A percentile compares a stretch with the other conserved stretches of the same genome.
phyloP scores from a whole-genome alignment of 2,113 vertebrate species.

The Naja naja region DNA sequence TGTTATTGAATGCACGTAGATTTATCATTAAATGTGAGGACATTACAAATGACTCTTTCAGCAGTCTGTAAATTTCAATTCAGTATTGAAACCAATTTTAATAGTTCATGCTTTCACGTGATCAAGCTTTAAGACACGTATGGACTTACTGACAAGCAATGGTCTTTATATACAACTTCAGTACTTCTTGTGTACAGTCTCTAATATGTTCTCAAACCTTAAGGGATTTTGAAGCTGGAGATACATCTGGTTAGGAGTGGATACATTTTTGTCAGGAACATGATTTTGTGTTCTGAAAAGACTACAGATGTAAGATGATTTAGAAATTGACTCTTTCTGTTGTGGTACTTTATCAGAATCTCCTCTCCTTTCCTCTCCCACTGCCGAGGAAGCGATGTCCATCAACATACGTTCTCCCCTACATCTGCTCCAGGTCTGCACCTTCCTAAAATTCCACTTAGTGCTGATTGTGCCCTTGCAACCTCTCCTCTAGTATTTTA shows the following conservation, averaged over 20 bases:
- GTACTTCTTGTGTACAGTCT: not conserved
- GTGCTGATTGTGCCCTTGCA: constrained; percentile 79
- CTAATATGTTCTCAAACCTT: constrained; percentile 8
- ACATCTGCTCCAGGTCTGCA: constrained; percentile 75
- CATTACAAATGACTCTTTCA: constrained; percentile 8
- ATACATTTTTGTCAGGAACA: not conserved
- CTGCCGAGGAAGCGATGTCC: constrained; percentile 89
- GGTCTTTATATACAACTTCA: constrained; percentile 19
- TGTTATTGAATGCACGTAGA: not conserved
- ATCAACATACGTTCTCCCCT: constrained; percentile 85
- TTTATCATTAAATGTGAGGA: not conserved
- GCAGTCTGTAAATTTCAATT: constrained; percentile 27
- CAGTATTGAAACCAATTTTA: constrained; percentile 53
- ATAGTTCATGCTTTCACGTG: constrained; percentile 34
- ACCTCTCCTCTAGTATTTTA: constrained; percentile 82
- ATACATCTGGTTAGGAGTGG: not conserved
- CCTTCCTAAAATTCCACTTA: constrained; percentile 74
- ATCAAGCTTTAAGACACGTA: constrained; percentile 32
- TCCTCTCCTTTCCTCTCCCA: constrained; percentile 84
- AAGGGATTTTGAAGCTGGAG: not conserved
- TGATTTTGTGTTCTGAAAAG: not conserved
- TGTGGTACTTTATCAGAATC: constrained; percentile 82
- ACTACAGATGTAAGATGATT: constrained; percentile 26
- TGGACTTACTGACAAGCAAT: constrained; percentile 18
- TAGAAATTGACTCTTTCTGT: constrained; percentile 61